Conservation (phyloP, 2,113 vertebrate genomes). For the Tonatia bakeri region DNA sequence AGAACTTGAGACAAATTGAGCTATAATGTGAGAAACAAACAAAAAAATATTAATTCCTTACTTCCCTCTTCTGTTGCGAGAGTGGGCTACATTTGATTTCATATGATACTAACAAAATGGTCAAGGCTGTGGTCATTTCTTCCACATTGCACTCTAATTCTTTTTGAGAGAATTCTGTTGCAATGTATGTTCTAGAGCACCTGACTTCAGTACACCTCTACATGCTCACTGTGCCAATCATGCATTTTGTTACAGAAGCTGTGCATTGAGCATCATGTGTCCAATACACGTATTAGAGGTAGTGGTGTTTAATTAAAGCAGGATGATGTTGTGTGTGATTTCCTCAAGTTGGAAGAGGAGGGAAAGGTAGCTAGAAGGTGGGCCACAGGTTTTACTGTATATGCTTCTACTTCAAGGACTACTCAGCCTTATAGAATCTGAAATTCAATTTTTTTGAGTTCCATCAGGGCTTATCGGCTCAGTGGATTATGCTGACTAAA, state of each 20-base stretch:
- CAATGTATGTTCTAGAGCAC: background rate
- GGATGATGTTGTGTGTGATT: background rate
- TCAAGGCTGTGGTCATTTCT: background rate
- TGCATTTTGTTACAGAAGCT: background rate
- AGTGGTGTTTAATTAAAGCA: background rate
- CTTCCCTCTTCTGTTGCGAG: background rate
- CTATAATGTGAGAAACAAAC: background rate
- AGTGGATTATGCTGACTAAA: conserved; percentile 52
- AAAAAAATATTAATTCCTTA: background rate
- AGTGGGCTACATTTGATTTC: background rate
- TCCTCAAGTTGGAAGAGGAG: background rate
- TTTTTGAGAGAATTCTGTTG: background rate
- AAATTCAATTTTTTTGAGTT: conserved; percentile 64
- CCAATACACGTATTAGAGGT: background rate
- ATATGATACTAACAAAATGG: background rate
- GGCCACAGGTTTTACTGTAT: background rate
- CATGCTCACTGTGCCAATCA: background rate
- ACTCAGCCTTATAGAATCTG: background rate
- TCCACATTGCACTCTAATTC: background rate
- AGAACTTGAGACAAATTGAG: background rate
- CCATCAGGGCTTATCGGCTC: conserved; percentile 1
- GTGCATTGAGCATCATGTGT: background rate
- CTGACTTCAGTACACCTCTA: too few species aligned
- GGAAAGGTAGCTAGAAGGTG: background rate
- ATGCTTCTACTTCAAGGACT: background rate